Base-by-base conservation (phyloP, 2,797 vertebrate genomes). In the Limosa lapponica region DNA sequence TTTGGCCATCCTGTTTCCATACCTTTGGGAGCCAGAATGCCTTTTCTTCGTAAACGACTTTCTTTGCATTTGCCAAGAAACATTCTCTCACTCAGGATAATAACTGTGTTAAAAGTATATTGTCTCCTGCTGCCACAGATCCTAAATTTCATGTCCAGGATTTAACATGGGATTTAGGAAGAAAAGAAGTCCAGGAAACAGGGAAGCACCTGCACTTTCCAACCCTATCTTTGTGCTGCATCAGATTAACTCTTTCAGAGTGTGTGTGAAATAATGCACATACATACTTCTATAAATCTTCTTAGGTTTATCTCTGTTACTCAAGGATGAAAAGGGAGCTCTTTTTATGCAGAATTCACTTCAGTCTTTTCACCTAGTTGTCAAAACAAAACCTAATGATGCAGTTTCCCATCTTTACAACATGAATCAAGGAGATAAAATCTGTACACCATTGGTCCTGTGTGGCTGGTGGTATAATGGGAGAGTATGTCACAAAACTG, bases 381-480 rank as follows among this genome's bases (percentile, higher is more conserved):
- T 96, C 88, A 95, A 92, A 93, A 92, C 58, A 87, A 84, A 94
- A 66, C 66, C 58, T 88, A 90, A 92, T 71, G 66, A 54, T 95
- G 51, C 66, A 70, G 46, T 90, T 95, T 92, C 59, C 65, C 41
- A 58, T 92, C 84, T 91, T 73, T 73, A 82, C 79, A 94, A 51
- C 34, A 65, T 57, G 89, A 82, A 87, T 87, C 43, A 77, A 89
- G 44, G 64, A 87, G 64, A 89, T 80, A 82, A 73, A 94, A 82
- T 93, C 69, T 75, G 70, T 82, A 82, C 27, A 39, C 59, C 34
- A 13, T 32, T 78, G 84, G 61, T 90, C 67, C 61, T 82, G 36
- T 0, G 0, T 89, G 41, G 52, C 32, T 89, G 74, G 64, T 78
- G 34, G 57, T 77, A 13, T 57, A 94, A 77, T 54, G 72, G 48